phyloP scores from a whole-genome alignment of 2,797 vertebrate genomes.

The Diplodus sargus region DNA sequence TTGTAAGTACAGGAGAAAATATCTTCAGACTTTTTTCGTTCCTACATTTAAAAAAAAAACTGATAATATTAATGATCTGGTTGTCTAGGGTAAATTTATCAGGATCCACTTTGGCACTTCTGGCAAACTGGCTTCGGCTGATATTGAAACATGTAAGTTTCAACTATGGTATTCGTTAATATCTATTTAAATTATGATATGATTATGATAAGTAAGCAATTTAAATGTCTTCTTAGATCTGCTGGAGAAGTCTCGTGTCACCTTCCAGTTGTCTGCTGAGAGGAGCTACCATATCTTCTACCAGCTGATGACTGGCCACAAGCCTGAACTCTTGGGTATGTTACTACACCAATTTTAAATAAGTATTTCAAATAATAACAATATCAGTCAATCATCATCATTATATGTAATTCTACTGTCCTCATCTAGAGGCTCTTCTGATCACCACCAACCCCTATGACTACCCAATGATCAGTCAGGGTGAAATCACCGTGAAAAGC shows the following conservation, averaged over 20 bases:
- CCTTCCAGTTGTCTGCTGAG: no score
- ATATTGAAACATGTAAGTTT: slow-evolving; percentile 91
- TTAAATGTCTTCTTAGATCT: background rate
- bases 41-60: background rate
- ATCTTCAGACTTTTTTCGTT: no score
- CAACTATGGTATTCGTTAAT: background rate
- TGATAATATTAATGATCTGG: background rate
- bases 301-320: no score
- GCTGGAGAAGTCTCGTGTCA: no score
- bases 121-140: slow-evolving; percentile 89
- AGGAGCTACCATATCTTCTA: no score
- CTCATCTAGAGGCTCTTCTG: background rate
- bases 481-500: no score
- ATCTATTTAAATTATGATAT: background rate
- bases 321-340: no score
- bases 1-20: slow-evolving; percentile 50
- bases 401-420: no score
- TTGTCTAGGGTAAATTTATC: slow-evolving; percentile 86
- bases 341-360: background rate
- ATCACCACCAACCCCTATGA: no score
- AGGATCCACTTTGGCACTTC: slow-evolving; percentile 74
- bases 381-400: no score
- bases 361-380: no score
- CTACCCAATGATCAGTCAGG: no score
- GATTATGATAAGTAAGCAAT: background rate